Evolutionary conservation across 2,113 vertebrate species (phyloP).

Genomic region (Maccullochella peelii): DNA sequence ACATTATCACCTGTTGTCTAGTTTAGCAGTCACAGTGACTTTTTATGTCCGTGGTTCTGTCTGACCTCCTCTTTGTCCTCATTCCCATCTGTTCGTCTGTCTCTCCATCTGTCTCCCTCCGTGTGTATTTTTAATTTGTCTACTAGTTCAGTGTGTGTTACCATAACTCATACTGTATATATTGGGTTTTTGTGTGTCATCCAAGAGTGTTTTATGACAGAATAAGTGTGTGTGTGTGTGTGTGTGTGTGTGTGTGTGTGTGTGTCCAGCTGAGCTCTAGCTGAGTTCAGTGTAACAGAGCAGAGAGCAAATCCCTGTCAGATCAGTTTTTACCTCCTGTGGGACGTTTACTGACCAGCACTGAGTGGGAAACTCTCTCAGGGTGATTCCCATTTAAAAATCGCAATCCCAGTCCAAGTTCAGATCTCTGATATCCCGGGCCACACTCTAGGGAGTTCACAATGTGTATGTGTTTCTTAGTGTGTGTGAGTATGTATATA

Average conservation of each 20-base stretch:
- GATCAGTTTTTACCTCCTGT: conserved; percentile 27
- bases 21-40: conserved; percentile 58
- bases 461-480: neutral
- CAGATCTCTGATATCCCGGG: conserved; percentile 10
- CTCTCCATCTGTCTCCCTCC: conserved; percentile 64
- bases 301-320: conserved; percentile 21
- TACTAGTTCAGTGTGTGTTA: conserved; percentile 19
- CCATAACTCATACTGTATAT: conserved; percentile 15
- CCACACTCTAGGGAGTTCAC: conserved; percentile 13
- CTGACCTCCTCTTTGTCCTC: conserved; percentile 72
- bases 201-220: conserved; percentile 11
- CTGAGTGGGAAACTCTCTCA: conserved; percentile 12
- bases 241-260: conserved; percentile 1
- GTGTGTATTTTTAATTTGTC: conserved; percentile 17
- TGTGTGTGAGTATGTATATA: neutral
- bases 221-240: too few species aligned
- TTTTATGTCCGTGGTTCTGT: conserved; percentile 50
- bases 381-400: conserved; percentile 26
- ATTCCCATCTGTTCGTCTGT: conserved; percentile 70
- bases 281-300: conserved; percentile 18
- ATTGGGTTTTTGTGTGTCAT: conserved; percentile 18
- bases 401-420: conserved; percentile 24
- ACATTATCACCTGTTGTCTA: conserved; percentile 61
- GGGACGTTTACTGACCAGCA: conserved; percentile 46
- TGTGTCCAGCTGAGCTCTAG: conserved; percentile 33